These are phyloP conservation scores for Cyclophora albipunctata DNA, from an alignment of 2,888 invertebrate genomes.

Conservation along the genomic window DNA sequence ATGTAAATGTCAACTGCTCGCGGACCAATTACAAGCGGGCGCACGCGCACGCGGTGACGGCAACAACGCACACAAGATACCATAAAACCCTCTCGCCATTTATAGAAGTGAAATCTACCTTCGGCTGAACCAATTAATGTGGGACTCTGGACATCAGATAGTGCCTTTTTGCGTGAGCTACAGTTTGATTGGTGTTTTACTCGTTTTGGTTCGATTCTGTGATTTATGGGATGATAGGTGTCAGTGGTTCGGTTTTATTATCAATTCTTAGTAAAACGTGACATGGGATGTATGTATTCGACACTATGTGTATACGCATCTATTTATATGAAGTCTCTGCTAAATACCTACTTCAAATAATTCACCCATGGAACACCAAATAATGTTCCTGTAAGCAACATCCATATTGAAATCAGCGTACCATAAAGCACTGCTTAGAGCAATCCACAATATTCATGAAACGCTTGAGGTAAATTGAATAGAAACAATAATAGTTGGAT, in stretches of 20 bases:
- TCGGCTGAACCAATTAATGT: slow-evolving; percentile 69
- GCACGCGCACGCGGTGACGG: slow-evolving; percentile 59
- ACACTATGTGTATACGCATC: no score
- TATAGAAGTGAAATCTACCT: slow-evolving; percentile 63
- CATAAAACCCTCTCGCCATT: slow-evolving; percentile 68
- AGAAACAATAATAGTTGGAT: slow-evolving; percentile 18
- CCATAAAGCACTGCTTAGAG: no score
- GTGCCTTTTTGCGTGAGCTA: slow-evolving; percentile 19
- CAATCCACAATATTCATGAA: neutral
- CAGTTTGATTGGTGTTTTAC: slow-evolving; percentile 7
- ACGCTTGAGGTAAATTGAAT: neutral
- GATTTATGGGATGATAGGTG: neutral
- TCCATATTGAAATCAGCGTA: no score
- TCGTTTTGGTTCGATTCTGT: slow-evolving; percentile 4
- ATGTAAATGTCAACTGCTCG: slow-evolving; percentile 69
- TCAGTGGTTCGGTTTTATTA: neutral
- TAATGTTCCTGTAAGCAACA: no score
- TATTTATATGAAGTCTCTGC: no score
- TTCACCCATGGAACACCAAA: no score
- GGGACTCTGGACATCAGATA: slow-evolving; percentile 49
- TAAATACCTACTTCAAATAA: no score
- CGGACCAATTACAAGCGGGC: slow-evolving; percentile 70
- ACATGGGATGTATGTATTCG: no score
- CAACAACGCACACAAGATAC: slow-evolving; percentile 63
- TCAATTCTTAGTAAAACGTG: neutral